Conservation (phyloP, 2,888 invertebrate species). For the Atethmia centrago region DNA sequence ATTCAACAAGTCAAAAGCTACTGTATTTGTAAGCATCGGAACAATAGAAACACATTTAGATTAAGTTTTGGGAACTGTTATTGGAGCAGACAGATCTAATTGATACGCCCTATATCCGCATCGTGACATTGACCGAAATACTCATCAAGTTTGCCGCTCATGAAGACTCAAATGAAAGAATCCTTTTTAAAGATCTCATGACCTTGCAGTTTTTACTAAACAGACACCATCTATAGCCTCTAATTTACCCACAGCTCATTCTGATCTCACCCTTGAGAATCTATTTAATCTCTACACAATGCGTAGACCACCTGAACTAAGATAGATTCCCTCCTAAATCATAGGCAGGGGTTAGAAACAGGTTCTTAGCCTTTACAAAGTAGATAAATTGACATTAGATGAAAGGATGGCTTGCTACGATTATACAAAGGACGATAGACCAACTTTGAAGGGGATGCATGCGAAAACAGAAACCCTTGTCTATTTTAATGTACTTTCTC, state of each 20-base stretch:
- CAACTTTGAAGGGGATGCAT: conserved; percentile 73
- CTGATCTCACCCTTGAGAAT: conserved; percentile 56
- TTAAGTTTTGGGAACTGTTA: conserved; percentile 6
- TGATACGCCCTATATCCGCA: conserved; percentile 19
- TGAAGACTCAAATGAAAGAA: neutral
- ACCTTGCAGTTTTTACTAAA: conserved; percentile 6
- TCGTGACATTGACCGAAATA: conserved; percentile 34
- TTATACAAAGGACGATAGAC: conserved; percentile 72
- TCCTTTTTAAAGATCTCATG: neutral
- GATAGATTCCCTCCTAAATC: conserved; percentile 66
- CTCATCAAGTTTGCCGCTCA: neutral
- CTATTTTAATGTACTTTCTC: conserved; percentile 80
- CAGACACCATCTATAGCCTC: conserved; percentile 2
- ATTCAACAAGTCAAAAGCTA: conserved; percentile 1
- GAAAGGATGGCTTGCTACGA: conserved; percentile 76
- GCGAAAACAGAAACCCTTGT: conserved; percentile 75
- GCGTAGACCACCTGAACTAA: conserved; percentile 73
- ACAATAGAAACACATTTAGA: conserved; percentile 1
- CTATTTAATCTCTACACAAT: conserved; percentile 61
- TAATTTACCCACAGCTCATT: conserved; percentile 33
- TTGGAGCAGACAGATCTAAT: conserved; percentile 22
- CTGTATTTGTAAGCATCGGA: neutral
- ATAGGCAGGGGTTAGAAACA: conserved; percentile 78
- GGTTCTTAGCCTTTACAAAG: conserved; percentile 80
- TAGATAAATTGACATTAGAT: conserved; percentile 82